Evolutionary conservation across 2,888 invertebrate genomes (phyloP), one percentile per base, ranked within the genome.

Genomic region (Machimus atricapillus): DNA sequence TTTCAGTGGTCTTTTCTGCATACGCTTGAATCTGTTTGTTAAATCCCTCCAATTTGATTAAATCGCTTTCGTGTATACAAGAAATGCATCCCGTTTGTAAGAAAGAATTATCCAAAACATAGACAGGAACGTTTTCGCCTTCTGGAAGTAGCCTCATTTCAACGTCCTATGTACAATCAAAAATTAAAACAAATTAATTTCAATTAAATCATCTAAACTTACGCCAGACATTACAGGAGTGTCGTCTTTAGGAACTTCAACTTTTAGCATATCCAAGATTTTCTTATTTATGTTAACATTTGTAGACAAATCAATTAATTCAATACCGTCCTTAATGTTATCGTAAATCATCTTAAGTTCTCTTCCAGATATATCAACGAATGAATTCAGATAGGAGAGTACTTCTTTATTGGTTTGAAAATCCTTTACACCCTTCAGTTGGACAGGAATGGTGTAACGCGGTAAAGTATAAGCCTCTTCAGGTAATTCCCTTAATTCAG

Each of bases 51-150:
- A 92, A 89, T 87, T 91, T 91, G 5, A 89, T 87, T 0, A 90
- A 90, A 87, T 90, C 90, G 2, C 89, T 90, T 73, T 89, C 86
- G 14, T 89, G 90, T 8, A 92, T 91, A 74, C 92, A 91, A 2
- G 91, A 90, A 7, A 92, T 86, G 19, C 90, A 89, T 0, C 91
- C 92, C 16, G 88, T 89, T 52, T 89, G 89, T 0, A 92, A 85
- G 31, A 91, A 89, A 0, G 90, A 90, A 87, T 91, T 92, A 82
- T 92, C 92, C 90, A 91, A 91, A 6, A 92, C 89, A 46, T 91
- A 88, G 52, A 92, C 34, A 76, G 91, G 88, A 1, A 91, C 87
- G 77, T 90, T 89, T 14, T 90, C 90, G 2, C 91, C 92, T 9
- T 87, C 88, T 1, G 91, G 90, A 86, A 92, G 87, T 2, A 86